Conservation (phyloP, 2,888 invertebrate species). For the Anoplius nigerrimus region DNA sequence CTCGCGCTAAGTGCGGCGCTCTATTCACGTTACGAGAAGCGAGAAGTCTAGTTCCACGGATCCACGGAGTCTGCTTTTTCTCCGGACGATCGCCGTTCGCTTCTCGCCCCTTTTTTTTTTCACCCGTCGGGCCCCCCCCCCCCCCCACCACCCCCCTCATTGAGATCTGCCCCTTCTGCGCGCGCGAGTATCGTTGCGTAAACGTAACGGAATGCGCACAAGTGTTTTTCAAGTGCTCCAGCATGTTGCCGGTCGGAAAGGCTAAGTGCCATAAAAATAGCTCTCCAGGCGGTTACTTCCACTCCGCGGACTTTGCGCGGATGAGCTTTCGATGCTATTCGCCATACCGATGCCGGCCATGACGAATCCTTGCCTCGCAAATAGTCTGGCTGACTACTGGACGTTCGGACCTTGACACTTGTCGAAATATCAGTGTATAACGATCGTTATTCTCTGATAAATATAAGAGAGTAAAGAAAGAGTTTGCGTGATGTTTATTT, state of each 20-base stretch:
- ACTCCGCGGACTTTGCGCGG: conserved; percentile 20
- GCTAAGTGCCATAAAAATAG: conserved; percentile 73
- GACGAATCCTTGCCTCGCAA: no score
- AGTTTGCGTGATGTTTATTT: no score
- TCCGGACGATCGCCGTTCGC: conserved; percentile 6
- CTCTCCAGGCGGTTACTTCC: conserved; percentile 59
- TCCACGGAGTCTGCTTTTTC: no score
- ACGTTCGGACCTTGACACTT: no score
- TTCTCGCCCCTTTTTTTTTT: conserved; percentile 27
- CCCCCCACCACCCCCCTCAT: not conserved
- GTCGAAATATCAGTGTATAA: no score
- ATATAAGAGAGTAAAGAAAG: no score
- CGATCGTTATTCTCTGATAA: no score
- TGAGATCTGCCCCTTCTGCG: not conserved
- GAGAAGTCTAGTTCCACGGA: no score
- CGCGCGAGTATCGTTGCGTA: conserved; percentile 58
- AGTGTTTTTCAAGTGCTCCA: conserved; percentile 75
- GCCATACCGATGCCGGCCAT: conserved; percentile 38
- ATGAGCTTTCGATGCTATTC: conserved; percentile 42
- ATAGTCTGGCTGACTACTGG: no score
- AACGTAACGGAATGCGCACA: conserved; percentile 73
- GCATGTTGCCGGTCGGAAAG: conserved; percentile 70
- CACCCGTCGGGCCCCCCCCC: no score
- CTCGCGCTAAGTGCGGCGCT: no score
- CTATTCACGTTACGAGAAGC: no score